Evolutionary conservation across 2,888 invertebrate genomes (phyloP).

Genomic region (Drosophila pullipes): DNA sequence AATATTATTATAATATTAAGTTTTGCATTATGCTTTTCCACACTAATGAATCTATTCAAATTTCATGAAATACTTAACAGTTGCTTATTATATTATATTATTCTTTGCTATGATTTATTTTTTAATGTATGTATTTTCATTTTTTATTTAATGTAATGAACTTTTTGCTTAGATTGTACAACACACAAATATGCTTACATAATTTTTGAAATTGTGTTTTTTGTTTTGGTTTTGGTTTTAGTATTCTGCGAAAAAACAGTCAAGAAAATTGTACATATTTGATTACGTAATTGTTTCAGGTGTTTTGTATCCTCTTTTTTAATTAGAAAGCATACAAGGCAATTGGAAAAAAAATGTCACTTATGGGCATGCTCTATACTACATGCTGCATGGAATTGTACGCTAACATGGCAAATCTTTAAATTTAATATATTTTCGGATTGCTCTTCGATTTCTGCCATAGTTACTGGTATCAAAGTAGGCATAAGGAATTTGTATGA

Average conservation of each 20-base stretch:
- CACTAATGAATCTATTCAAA: conserved; percentile 72
- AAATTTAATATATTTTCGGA: conserved; percentile 10
- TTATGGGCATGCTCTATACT: background rate
- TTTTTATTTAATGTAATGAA: background rate
- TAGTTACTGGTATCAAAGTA: background rate
- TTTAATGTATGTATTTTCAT: conserved; percentile 42
- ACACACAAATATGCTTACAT: conserved; percentile 52
- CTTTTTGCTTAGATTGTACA: conserved; percentile 31
- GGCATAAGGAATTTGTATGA: conserved; percentile 5
- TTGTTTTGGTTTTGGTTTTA: conserved; percentile 20
- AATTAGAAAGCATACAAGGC: conserved; percentile 20
- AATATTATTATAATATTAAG: conserved; percentile 45
- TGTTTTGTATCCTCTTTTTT: conserved; percentile 19
- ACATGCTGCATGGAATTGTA: conserved; percentile 5
- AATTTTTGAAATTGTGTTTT: conserved; percentile 14
- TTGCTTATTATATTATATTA: conserved; percentile 31
- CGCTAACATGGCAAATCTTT: conserved; percentile 15
- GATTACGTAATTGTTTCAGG: conserved; percentile 69
- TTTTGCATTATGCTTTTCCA: conserved; percentile 37
- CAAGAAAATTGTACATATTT: conserved; percentile 68
- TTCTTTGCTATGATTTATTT: conserved; percentile 33
- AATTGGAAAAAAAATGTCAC: conserved; percentile 21
- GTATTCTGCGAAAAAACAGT: conserved; percentile 47
- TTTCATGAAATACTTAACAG: conserved; percentile 65
- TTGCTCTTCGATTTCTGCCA: background rate